These are phyloP conservation scores for Poliocrania exsul DNA, from an alignment of 2,797 vertebrate species.

Conservation along the genomic window DNA sequence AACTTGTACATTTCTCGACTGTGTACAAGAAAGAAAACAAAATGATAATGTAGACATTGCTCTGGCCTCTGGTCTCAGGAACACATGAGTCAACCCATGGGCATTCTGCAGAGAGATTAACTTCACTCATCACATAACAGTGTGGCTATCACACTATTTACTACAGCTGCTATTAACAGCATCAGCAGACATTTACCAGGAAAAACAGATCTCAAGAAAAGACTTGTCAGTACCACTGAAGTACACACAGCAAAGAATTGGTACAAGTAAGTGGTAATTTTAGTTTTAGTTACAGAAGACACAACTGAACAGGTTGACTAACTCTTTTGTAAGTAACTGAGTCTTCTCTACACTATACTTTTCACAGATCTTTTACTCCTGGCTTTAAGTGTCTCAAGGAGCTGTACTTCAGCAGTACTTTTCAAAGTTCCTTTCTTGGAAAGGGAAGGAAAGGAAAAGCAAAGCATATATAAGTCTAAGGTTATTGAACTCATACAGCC, in stretches of 20 bases:
- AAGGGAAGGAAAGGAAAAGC: background rate
- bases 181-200: background rate
- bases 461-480: background rate
- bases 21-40: background rate
- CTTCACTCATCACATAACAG: background rate
- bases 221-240: background rate
- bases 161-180: background rate
- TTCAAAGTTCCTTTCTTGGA: background rate
- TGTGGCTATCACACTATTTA: background rate
- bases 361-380: background rate
- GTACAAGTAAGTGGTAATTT: background rate
- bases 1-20: background rate
- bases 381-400: background rate
- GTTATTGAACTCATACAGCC: background rate
- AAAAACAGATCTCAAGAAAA: background rate
- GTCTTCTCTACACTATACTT: background rate
- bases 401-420: background rate
- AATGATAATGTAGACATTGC: background rate
- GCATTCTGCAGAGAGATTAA: background rate
- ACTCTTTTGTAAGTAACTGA: background rate
- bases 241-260: background rate
- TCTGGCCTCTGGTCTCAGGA: background rate
- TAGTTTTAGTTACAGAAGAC: background rate
- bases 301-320: background rate
- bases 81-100: background rate